Percentiles rank a stretch among this genome's conserved stretches.
Evolutionary conservation across 1,140 invertebrate species (phyloP).

Genomic region (Melitaea cinxia): DNA sequence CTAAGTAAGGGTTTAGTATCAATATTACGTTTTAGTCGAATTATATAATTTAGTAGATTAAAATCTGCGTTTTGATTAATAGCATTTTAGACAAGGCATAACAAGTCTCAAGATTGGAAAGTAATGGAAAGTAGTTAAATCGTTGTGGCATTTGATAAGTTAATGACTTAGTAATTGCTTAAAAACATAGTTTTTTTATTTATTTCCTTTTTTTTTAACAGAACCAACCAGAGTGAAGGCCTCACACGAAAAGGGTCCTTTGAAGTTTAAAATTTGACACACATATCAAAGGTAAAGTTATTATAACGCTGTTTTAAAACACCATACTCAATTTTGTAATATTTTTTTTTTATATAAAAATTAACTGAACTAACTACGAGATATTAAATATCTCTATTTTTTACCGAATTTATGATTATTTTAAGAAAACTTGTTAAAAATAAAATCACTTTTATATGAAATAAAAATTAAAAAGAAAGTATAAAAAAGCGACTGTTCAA

Average conservation of each 20-base stretch:
- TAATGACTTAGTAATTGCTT: not conserved
- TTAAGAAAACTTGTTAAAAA: not conserved
- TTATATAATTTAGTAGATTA: not conserved
- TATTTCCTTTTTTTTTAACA: not conserved
- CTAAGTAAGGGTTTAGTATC: too few species aligned
- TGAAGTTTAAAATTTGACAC: not conserved
- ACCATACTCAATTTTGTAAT: too few species aligned
- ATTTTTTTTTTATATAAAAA: too few species aligned
- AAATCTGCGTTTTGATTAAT: constrained; percentile 9
- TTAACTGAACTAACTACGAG: too few species aligned
- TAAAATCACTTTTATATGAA: not conserved
- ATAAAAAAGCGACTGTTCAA: constrained; percentile 21
- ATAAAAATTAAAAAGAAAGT: constrained; percentile 16
- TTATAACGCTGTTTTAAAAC: too few species aligned
- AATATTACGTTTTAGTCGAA: not conserved
- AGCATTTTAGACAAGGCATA: not conserved
- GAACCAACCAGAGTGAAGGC: not conserved
- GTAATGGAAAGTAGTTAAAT: not conserved
- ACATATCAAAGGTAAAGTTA: not conserved
- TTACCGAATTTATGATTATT: too few species aligned
- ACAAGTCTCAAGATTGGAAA: not conserved
- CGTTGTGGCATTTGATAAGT: not conserved
- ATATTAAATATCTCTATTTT: too few species aligned
- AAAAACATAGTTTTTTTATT: not conserved
- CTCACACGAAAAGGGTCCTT: not conserved